Conservation (phyloP, 2,888 invertebrate species). For the Candidula unifasciata region DNA sequence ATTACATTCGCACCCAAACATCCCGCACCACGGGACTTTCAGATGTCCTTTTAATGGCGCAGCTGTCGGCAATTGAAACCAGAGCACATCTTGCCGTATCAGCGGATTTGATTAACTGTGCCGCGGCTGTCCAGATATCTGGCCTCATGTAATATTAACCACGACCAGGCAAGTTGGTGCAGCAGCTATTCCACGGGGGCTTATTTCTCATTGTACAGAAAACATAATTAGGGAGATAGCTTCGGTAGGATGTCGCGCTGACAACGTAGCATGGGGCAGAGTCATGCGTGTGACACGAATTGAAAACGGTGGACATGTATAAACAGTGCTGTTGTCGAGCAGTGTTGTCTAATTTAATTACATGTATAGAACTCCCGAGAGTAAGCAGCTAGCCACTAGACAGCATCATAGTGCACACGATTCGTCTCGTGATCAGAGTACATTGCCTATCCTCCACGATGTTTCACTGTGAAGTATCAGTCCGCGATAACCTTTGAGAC, state of each 20-base stretch:
- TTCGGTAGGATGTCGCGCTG: background rate
- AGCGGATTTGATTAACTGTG: constrained; percentile 27
- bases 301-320: background rate
- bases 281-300: constrained; percentile 5
- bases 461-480: too few species aligned
- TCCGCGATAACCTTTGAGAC: too few species aligned
- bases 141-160: constrained; percentile 41
- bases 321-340: background rate
- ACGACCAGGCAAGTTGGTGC: constrained; percentile 21
- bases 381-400: background rate
- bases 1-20: too few species aligned
- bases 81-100: constrained; percentile 18
- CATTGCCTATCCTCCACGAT: too few species aligned
- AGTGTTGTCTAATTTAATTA: constrained; percentile 23
- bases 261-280: too few species aligned
- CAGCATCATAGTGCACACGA: background rate
- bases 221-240: constrained; percentile 35
- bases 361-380: background rate
- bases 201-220: constrained; percentile 14
- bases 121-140: background rate
- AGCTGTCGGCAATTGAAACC: background rate
- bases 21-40: too few species aligned
- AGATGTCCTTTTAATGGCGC: background rate
- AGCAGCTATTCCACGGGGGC: background rate
- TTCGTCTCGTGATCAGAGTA: background rate